Base-by-base conservation (phyloP, 2,888 invertebrate species). In the Caenorhabditis plicata region DNA sequence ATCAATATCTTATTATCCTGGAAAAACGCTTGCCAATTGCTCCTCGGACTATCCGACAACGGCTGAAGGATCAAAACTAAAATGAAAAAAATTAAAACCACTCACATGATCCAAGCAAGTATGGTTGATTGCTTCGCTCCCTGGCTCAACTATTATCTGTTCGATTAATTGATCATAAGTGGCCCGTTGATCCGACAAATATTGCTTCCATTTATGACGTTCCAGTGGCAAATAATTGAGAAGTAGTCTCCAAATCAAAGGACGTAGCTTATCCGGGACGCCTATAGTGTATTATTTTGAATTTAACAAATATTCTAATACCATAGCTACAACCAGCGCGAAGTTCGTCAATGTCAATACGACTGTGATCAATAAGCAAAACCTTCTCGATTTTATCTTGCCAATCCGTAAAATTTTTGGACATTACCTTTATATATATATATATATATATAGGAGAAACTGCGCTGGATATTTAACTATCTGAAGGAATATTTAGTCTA, bases 21-120 rank as follows among this genome's bases (percentile, higher is more conserved):
- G 83, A 98, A 98, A 83, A 89, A 96, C 3, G 88, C 89, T 75
- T 89, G 89, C 98, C 98, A 98, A 41, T 91, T 89, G 81, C 94
- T 94, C 71, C 91, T 90, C 0, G 95, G 93, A 75, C 90, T 91
- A n/a, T 90, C 88, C 82, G 90, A 94, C 45, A 98, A 84, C 0
- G 96, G 98, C 86, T 98, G 90, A 82, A 78, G 64, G 44, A 13
- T 11, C 1, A 26, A n/a, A 27, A 43, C n/a, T 22, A 3, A 27
- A 27, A 13, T 13, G 29, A 7, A 27, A 27, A 27, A 27, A 27
- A 29, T 42, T 42, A 20, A 9, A 39, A 13, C 23, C 31, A 52
- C 70, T 51, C 46, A 77, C 76, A 62, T 77, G 76, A 57, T 75
- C 77, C 38, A 49, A 61, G 2, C 39, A 42, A 2, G 31, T 20